Evolutionary conservation across 2,113 vertebrate species (phyloP).

Genomic region (Passer domesticus): DNA sequence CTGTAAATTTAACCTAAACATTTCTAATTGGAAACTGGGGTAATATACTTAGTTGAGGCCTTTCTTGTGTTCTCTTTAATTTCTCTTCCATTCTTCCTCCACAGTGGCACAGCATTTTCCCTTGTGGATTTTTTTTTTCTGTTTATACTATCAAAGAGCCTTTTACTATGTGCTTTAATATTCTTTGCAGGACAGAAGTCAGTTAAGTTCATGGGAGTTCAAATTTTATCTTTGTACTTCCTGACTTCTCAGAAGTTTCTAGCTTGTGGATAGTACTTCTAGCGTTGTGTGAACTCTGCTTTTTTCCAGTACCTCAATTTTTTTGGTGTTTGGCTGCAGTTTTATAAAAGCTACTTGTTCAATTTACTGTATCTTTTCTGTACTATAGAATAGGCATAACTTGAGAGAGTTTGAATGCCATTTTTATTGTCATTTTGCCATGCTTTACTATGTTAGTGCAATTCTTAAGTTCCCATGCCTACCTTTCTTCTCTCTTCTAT

Average conservation of each 20-base stretch:
- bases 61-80: background rate
- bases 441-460: background rate
- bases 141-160: background rate
- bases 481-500: background rate
- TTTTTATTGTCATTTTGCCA: background rate
- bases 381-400: background rate
- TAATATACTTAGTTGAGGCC: background rate
- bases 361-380: background rate
- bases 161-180: background rate
- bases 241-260: background rate
- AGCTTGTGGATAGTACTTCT: background rate
- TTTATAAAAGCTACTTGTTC: background rate
- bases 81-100: background rate
- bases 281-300: background rate
- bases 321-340: background rate
- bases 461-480: background rate
- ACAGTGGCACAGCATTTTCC: background rate
- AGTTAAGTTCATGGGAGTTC: background rate
- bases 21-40: background rate
- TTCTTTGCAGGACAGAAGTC: background rate
- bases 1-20: background rate
- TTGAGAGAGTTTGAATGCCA: background rate
- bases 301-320: background rate
- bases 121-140: background rate
- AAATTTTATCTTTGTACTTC: background rate